A percentile compares a stretch with the other conserved stretches of the same genome.
phyloP scores from a whole-genome alignment of 2,113 vertebrate genomes.

The Grammomys dolichurus region DNA sequence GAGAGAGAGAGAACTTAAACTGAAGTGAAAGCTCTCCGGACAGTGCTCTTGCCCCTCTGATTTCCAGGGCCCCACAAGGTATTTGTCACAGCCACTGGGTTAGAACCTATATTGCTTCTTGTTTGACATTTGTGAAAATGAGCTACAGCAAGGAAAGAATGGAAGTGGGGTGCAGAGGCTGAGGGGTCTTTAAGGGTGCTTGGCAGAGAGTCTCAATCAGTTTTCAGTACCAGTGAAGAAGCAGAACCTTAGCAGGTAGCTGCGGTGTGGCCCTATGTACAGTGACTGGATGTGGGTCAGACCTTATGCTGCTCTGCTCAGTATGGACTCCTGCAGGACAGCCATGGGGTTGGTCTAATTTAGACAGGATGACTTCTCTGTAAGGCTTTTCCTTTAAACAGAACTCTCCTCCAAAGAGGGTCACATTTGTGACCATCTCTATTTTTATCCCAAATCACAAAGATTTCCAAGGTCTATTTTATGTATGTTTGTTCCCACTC shows the following conservation, averaged over 20 bases:
- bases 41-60: not conserved
- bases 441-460: not conserved
- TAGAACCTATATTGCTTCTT: conserved; percentile 1
- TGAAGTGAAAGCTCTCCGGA: not conserved
- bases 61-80: not conserved
- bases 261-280: not conserved
- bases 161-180: not conserved
- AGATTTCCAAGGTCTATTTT: not conserved
- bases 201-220: not conserved
- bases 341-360: not conserved
- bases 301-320: not conserved
- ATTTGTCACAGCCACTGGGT: not conserved
- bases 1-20: not conserved
- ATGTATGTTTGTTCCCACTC: not conserved
- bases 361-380: not conserved
- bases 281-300: not conserved
- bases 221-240: not conserved
- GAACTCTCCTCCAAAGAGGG: conserved; percentile 23
- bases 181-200: not conserved
- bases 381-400: conserved; percentile 20
- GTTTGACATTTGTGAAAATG: not conserved
- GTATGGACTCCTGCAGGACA: not conserved
- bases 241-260: not conserved
- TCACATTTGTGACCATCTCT: not conserved
- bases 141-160: not conserved